These are phyloP conservation scores for Coleophora deauratella DNA, from an alignment of 2,888 invertebrate genomes.

Conservation along the genomic window DNA sequence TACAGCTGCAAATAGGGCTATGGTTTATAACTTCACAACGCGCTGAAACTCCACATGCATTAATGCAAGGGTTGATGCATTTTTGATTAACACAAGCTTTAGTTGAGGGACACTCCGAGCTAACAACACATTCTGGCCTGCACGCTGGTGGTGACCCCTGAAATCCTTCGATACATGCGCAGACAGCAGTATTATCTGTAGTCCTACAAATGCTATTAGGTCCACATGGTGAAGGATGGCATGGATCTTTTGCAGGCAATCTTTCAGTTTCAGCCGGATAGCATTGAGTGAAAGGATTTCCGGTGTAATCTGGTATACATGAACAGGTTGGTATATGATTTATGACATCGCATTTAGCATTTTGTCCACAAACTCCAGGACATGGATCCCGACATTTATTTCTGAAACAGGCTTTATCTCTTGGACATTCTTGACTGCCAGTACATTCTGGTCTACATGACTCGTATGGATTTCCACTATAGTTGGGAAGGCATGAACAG, in stretches of 20 bases:
- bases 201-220: slow-evolving; percentile 85
- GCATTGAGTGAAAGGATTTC: slow-evolving; percentile 80
- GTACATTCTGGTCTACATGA: slow-evolving; percentile 83
- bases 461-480: slow-evolving; percentile 81
- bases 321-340: slow-evolving; percentile 84
- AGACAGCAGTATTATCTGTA: slow-evolving; percentile 84
- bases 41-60: slow-evolving; percentile 85
- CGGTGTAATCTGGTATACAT: slow-evolving; percentile 79
- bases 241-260: slow-evolving; percentile 76
- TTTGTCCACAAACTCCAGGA: slow-evolving; percentile 81
- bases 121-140: slow-evolving; percentile 88
- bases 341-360: slow-evolving; percentile 82
- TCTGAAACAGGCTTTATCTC: slow-evolving; percentile 80
- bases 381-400: slow-evolving; percentile 85
- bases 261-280: slow-evolving; percentile 40
- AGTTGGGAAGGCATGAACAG: slow-evolving; percentile 80
- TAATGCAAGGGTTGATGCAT: slow-evolving; percentile 88
- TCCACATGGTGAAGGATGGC: slow-evolving; percentile 85
- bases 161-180: slow-evolving; percentile 84
- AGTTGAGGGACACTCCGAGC: slow-evolving; percentile 86
- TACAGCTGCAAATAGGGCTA: slow-evolving; percentile 90
- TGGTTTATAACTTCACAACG: slow-evolving; percentile 88
- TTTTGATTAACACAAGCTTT: slow-evolving; percentile 88
- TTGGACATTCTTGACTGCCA: slow-evolving; percentile 80
- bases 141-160: slow-evolving; percentile 87